A percentile compares a stretch with the other conserved stretches of the same genome.
phyloP scores from a whole-genome alignment of 92 coral and sea anemone species.

The Bergia sp. region DNA sequence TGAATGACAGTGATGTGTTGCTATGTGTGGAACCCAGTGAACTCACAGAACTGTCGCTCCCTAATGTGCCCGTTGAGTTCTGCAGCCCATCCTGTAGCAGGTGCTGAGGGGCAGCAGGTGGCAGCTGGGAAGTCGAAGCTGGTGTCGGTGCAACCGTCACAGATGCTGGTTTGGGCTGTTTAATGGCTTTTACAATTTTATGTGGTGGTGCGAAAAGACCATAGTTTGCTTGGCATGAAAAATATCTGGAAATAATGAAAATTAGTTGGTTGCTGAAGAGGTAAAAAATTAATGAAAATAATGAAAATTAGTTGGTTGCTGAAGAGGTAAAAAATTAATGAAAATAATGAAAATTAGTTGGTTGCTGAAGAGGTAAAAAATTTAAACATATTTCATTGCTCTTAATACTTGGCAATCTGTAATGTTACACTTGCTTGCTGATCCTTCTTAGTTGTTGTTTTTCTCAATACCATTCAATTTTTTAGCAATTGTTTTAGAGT shows the following conservation, averaged over 20 bases:
- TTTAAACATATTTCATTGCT: no score
- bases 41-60: constrained; percentile 66
- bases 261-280: not conserved
- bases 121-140: not conserved
- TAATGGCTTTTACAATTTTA: constrained; percentile 77
- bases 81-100: constrained; percentile 54
- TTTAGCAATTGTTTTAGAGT: no score
- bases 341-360: not conserved
- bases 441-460: no score
- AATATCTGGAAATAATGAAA: constrained; percentile 63
- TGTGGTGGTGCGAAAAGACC: constrained; percentile 98
- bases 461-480: no score
- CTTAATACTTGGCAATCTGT: no score
- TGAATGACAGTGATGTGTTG: constrained; percentile 55
- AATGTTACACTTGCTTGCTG: no score
- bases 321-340: not conserved
- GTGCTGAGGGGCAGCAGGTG: constrained; percentile 31
- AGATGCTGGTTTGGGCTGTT: constrained; percentile 40
- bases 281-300: not conserved
- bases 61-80: constrained; percentile 60
- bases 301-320: not conserved
- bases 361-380: no score
- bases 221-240: constrained; percentile 84
- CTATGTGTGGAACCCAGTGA: constrained; percentile 69
- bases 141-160: constrained; percentile 36